Conservation (phyloP, 2,797 vertebrate species). For the Cyclopterus lumpus region DNA sequence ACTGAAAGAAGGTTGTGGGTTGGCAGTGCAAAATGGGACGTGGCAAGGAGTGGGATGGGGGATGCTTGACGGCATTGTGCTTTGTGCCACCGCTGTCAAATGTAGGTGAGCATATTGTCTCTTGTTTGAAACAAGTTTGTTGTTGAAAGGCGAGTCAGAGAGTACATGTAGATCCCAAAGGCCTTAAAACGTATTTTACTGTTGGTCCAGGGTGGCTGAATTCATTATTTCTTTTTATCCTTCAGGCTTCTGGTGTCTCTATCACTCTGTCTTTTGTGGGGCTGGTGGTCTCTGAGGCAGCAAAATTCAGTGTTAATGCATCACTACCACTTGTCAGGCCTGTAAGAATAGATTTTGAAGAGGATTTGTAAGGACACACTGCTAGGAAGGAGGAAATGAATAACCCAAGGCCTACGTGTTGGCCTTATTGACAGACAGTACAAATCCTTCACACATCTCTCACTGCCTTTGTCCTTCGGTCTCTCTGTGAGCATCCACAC, state of each 20-base stretch:
- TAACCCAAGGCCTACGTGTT: constrained; percentile 41
- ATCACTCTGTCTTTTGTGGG: constrained; percentile 46
- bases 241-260: constrained; percentile 62
- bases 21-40: constrained; percentile 24
- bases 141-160: constrained; percentile 37
- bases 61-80: constrained; percentile 25
- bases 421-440: constrained; percentile 50
- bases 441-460: constrained; percentile 32
- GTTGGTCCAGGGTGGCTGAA: constrained; percentile 38
- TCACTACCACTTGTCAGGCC: constrained; percentile 75
- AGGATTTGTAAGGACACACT: constrained; percentile 69
- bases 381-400: constrained; percentile 57
- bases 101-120: constrained; percentile 41
- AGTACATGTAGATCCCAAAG: constrained; percentile 39
- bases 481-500: not conserved
- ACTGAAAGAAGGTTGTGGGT: constrained; percentile 22
- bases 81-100: constrained; percentile 39
- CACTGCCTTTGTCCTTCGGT: not conserved
- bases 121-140: constrained; percentile 27
- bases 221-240: constrained; percentile 45
- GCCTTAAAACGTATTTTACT: constrained; percentile 46
- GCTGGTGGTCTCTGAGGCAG: constrained; percentile 68
- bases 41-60: constrained; percentile 19
- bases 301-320: constrained; percentile 72
- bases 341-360: constrained; percentile 71